Percentiles rank a stretch among this genome's conserved stretches.
These are phyloP conservation scores for Notarius lentiginosus DNA, from an alignment of 2,113 vertebrate species.

Conservation along the genomic window DNA sequence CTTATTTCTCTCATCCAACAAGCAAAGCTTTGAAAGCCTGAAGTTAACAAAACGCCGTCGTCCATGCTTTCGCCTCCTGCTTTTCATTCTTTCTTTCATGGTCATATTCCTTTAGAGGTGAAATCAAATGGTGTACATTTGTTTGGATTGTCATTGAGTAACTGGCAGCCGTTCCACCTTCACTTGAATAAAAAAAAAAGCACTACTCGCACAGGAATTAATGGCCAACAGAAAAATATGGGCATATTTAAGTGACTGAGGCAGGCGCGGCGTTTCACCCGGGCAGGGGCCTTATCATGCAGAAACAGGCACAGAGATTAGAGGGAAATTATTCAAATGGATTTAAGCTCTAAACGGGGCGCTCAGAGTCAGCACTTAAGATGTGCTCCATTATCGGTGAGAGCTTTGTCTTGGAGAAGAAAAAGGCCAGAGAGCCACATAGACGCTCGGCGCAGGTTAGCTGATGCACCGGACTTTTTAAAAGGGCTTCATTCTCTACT, in stretches of 20 bases:
- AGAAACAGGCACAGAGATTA: constrained; percentile 58
- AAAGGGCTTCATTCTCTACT: constrained; percentile 1
- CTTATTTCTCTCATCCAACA: neutral
- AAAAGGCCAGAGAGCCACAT: neutral
- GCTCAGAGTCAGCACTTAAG: constrained; percentile 46
- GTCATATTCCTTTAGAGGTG: constrained; percentile 12
- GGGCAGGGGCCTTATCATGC: constrained; percentile 54
- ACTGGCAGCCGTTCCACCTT: neutral
- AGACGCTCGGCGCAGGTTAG: neutral
- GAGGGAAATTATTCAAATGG: constrained; percentile 55
- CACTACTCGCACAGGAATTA: constrained; percentile 32
- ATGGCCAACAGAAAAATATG: constrained; percentile 51
- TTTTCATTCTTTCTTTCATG: neutral
- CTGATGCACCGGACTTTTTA: neutral
- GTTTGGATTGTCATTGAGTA: constrained; percentile 42
- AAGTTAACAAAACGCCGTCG: neutral
- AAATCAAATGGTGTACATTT: constrained; percentile 18
- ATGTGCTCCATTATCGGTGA: constrained; percentile 51
- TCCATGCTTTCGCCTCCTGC: neutral
- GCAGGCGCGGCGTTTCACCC: constrained; percentile 15
- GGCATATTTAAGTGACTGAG: constrained; percentile 45
- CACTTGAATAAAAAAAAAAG: neutral
- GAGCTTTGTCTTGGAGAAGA: constrained; percentile 51
- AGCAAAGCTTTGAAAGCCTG: neutral
- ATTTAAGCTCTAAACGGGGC: constrained; percentile 44